Conservation (phyloP, 2,797 vertebrate species). For the Pseudochromis fuscus region DNA sequence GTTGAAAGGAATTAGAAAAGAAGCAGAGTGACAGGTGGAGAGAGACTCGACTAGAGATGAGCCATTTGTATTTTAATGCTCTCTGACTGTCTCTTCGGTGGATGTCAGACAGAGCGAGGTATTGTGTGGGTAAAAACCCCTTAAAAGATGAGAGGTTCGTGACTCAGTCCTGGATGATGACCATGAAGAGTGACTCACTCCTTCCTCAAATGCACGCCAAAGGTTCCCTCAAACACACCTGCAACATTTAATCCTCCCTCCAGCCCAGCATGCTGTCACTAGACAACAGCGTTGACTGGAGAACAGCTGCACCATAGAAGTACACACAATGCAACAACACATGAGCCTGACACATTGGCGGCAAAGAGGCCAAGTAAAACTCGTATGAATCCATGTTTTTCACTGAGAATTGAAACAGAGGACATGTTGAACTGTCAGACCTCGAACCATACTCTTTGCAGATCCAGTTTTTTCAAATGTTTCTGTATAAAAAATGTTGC, state of each 20-base stretch:
- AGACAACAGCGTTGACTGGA: constrained; percentile 57
- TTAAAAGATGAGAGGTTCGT: constrained; percentile 70
- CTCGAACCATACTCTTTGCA: not conserved
- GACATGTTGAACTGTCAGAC: constrained; percentile 3
- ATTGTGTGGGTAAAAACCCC: constrained; percentile 60
- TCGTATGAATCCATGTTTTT: constrained; percentile 29
- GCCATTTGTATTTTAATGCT: constrained; percentile 56
- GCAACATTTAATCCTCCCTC: constrained; percentile 77
- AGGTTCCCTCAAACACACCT: constrained; percentile 83
- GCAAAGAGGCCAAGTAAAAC: constrained; percentile 30
- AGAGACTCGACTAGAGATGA: constrained; percentile 48
- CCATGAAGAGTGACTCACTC: constrained; percentile 83
- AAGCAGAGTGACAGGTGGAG: constrained; percentile 43
- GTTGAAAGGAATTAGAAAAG: constrained; percentile 16
- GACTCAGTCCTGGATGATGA: constrained; percentile 82
- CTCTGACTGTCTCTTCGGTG: constrained; percentile 26
- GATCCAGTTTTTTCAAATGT: not conserved
- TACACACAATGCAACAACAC: constrained; percentile 53
- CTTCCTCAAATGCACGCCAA: constrained; percentile 80
- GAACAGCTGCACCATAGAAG: constrained; percentile 70
- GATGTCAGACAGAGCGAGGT: constrained; percentile 56
- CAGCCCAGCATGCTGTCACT: constrained; percentile 71
- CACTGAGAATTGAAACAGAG: constrained; percentile 1
- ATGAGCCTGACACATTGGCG: constrained; percentile 33
- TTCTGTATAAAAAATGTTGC: constrained; percentile 2